A percentile compares a stretch with the other conserved stretches of the same genome.
phyloP scores from a whole-genome alignment of 1,140 invertebrate genomes.

The Adelges cooleyi region DNA sequence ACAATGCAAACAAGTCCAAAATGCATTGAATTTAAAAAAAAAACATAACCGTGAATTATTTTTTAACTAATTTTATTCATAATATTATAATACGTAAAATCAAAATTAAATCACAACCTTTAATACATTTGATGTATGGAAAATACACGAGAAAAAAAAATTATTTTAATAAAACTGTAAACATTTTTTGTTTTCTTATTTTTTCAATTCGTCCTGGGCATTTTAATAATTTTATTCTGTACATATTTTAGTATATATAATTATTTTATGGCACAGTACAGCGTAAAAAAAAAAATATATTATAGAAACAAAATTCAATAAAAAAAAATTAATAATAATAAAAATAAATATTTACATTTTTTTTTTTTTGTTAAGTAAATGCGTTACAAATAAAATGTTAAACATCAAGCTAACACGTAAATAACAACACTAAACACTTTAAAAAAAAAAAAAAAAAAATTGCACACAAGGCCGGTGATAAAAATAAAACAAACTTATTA shows the following conservation, averaged over 20 bases:
- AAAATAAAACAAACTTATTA: background rate
- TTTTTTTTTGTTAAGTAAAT: conserved; percentile 13
- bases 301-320: conserved; percentile 10
- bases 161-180: background rate
- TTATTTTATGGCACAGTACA: conserved; percentile 21
- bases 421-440: conserved; percentile 16
- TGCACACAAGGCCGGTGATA: conserved; percentile 11
- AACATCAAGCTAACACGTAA: conserved; percentile 18
- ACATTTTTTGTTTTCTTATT: too few species aligned
- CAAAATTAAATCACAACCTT: conserved; percentile 28
- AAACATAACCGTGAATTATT: too few species aligned
- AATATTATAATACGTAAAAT: conserved; percentile 17
- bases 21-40: too few species aligned
- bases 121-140: conserved; percentile 10
- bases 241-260: conserved; percentile 9
- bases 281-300: conserved; percentile 17
- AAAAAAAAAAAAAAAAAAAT: conserved; percentile 24
- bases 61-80: conserved; percentile 24
- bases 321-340: background rate
- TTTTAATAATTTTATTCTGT: conserved; percentile 8
- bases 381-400: conserved; percentile 19
- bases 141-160: conserved; percentile 17
- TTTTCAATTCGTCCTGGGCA: background rate
- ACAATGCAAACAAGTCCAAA: too few species aligned
- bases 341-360: background rate